phyloP scores from a whole-genome alignment of 2,797 vertebrate genomes.

The Neosilurus mollespiculum region DNA sequence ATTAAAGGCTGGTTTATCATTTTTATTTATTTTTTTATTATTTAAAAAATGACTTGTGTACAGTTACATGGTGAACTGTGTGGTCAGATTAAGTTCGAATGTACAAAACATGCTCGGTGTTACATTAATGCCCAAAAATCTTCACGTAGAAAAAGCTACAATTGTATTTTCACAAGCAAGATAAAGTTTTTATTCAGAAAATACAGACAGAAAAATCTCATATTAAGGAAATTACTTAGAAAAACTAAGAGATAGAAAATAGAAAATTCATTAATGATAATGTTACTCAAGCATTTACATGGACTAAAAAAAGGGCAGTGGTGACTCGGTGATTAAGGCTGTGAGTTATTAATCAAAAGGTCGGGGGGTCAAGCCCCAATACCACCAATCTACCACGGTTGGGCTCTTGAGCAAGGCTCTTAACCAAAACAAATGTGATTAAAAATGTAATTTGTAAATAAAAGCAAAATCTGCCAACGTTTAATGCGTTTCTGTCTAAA shows the following conservation, averaged over 20 bases:
- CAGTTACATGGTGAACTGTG: slow-evolving; percentile 9
- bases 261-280: background rate
- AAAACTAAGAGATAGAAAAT: too few species aligned
- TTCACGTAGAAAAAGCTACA: background rate
- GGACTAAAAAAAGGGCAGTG: background rate
- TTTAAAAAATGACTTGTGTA: background rate
- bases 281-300: background rate
- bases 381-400: too few species aligned
- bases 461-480: slow-evolving; percentile 20
- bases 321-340: too few species aligned
- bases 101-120: slow-evolving; percentile 25
- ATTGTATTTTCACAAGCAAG: slow-evolving; percentile 1
- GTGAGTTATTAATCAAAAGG: too few species aligned
- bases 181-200: background rate
- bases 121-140: slow-evolving; percentile 20
- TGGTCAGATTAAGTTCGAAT: background rate
- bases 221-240: slow-evolving; percentile 1
- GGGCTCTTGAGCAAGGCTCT: too few species aligned
- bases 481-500: slow-evolving; percentile 20
- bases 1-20: background rate
- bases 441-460: too few species aligned
- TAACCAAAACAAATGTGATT: too few species aligned
- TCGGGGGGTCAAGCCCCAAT: too few species aligned
- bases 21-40: background rate
- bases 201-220: background rate